These are phyloP conservation scores for Mongoloraphidia duomilia DNA, from an alignment of 2,888 invertebrate genomes.

Conservation along the genomic window DNA sequence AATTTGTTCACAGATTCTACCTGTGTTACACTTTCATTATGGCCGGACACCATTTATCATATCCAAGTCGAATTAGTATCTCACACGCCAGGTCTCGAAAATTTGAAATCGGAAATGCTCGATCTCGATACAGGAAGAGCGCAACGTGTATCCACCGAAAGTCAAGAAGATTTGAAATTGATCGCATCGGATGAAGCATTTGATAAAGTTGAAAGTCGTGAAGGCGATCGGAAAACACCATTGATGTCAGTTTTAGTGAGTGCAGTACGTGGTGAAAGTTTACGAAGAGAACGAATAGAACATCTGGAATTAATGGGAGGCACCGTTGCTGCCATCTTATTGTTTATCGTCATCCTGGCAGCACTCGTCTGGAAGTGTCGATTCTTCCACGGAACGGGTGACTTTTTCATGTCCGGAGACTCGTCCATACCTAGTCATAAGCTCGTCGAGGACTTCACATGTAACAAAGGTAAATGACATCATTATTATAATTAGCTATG, in stretches of 20 bases:
- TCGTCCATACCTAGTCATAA: slow-evolving; percentile 37
- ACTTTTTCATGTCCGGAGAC: slow-evolving; percentile 44
- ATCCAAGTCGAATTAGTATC: slow-evolving; percentile 60
- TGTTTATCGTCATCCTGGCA: slow-evolving; percentile 35
- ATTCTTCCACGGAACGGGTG: slow-evolving; percentile 36
- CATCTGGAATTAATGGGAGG: slow-evolving; percentile 43
- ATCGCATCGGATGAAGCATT: slow-evolving; percentile 33
- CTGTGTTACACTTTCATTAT: slow-evolving; percentile 60
- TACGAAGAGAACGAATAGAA: slow-evolving; percentile 35
- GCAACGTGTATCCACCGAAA: slow-evolving; percentile 47
- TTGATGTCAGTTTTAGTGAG: slow-evolving; percentile 47
- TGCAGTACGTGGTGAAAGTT: slow-evolving; percentile 44
- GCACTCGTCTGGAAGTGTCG: slow-evolving; percentile 41
- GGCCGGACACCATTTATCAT: slow-evolving; percentile 69
- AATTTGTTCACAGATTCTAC: slow-evolving; percentile 70
- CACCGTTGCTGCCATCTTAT: slow-evolving; percentile 38
- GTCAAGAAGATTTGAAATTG: slow-evolving; percentile 42
- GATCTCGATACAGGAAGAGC: slow-evolving; percentile 48
- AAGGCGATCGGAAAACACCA: slow-evolving; percentile 33
- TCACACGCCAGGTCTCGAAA: slow-evolving; percentile 43
- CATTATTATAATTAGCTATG: neutral
- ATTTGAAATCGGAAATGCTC: slow-evolving; percentile 49
- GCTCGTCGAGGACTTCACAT: neutral
- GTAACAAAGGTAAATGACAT: neutral
- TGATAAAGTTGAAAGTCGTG: slow-evolving; percentile 20